Conservation (phyloP, 2,888 invertebrate genomes). For the Drosophila hamatofila region DNA sequence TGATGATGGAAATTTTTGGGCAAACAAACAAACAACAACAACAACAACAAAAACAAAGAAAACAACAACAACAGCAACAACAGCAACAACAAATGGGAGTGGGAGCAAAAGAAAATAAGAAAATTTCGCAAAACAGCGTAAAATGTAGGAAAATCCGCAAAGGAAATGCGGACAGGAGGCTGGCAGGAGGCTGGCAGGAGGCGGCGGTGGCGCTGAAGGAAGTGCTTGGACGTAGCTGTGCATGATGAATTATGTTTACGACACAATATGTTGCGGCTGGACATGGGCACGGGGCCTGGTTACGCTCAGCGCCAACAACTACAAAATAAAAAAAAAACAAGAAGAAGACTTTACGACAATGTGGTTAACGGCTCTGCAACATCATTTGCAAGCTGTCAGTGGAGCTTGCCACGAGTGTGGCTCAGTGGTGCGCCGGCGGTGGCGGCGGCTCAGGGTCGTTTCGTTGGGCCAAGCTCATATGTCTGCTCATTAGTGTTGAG, state of each 20-base stretch:
- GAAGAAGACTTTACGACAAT: constrained; percentile 70
- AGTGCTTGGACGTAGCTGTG: constrained; percentile 48
- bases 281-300: constrained; percentile 21
- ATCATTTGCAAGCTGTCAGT: constrained; percentile 78
- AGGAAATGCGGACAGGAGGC: constrained; percentile 60
- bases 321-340: constrained; percentile 17
- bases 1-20: constrained; percentile 63
- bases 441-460: constrained; percentile 9
- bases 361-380: constrained; percentile 36
- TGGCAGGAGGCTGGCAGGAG: neutral
- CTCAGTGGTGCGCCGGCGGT: no score
- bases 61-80: constrained; percentile 13
- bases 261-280: constrained; percentile 77
- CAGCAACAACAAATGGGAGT: constrained; percentile 13
- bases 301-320: neutral
- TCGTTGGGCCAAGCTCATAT: constrained; percentile 6
- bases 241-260: constrained; percentile 82
- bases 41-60: constrained; percentile 7
- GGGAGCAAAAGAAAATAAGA: constrained; percentile 38
- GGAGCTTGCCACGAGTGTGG: constrained; percentile 28
- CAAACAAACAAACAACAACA: constrained; percentile 50
- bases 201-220: constrained; percentile 20
- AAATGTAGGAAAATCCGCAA: constrained; percentile 75
- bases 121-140: constrained; percentile 73
- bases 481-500: constrained; percentile 50